A percentile compares a stretch with the other conserved stretches of the same genome.
These are phyloP conservation scores for Scortum barcoo DNA, from an alignment of 2,113 vertebrate species.

Conservation along the genomic window DNA sequence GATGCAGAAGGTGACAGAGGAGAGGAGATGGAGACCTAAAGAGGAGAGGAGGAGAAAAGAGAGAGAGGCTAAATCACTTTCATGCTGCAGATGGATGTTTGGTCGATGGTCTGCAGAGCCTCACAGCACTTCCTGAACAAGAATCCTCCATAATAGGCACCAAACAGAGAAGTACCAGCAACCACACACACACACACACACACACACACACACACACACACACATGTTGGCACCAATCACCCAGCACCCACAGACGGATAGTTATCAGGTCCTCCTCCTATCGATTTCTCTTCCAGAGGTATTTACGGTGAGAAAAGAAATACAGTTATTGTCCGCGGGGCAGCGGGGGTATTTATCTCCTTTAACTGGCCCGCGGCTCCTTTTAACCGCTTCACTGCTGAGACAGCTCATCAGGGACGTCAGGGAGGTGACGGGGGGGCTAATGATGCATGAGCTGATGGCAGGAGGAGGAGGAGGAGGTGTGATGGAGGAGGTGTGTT, in stretches of 20 bases:
- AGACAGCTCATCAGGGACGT: not conserved
- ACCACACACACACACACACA: conserved; percentile 19
- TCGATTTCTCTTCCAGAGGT: conserved; percentile 56
- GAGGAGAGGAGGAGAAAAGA: too few relatives aligned
- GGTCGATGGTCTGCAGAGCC: conserved; percentile 39
- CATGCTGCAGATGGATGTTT: conserved; percentile 29
- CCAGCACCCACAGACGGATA: conserved; percentile 27
- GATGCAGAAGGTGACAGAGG: too few relatives aligned
- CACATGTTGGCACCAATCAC: conserved; percentile 26
- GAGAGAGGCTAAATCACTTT: conserved; percentile 19
- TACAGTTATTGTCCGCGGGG: conserved; percentile 49
- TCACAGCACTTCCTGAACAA: conserved; percentile 45
- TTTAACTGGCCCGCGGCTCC: conserved; percentile 28
- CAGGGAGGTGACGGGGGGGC: conserved; percentile 16
- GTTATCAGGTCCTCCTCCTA: conserved; percentile 38
- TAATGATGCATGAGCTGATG: conserved; percentile 40
- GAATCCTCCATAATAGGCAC: conserved; percentile 52
- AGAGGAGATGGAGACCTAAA: too few relatives aligned
- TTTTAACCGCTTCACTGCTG: conserved; percentile 37
- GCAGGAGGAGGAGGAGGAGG: too few relatives aligned
- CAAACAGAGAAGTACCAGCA: conserved; percentile 30
- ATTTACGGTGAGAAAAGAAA: conserved; percentile 47
- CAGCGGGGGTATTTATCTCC: conserved; percentile 45
- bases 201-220: conserved; percentile 24
- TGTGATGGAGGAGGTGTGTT: too few relatives aligned